phyloP scores from a whole-genome alignment of 1,140 invertebrate species.

The Eupristina koningsbergeri region DNA sequence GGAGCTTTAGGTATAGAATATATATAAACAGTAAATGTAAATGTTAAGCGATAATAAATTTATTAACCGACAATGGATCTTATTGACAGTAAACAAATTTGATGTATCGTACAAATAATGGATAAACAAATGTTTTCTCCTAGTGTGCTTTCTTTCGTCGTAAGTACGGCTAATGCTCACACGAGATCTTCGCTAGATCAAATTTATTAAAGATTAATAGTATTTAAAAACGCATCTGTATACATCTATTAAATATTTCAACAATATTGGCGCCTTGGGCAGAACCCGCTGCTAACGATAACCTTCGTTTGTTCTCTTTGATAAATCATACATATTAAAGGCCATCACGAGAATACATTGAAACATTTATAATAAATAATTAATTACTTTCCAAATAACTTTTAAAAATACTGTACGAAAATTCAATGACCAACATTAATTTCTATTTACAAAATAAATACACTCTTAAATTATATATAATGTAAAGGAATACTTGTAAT shows the following conservation, averaged over 20 bases:
- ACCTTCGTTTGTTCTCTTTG: conserved; percentile 49
- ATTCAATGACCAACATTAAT: conserved; percentile 37
- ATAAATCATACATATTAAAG: conserved; percentile 49
- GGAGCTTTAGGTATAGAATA: background rate
- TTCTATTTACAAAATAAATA: conserved; percentile 47
- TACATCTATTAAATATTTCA: conserved; percentile 65
- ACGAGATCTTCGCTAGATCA: conserved; percentile 46
- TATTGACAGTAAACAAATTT: conserved; percentile 53
- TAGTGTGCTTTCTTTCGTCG: conserved; percentile 52
- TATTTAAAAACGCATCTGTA: conserved; percentile 63
- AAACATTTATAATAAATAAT: conserved; percentile 13
- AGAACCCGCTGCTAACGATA: conserved; percentile 62
- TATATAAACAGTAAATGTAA: conserved; percentile 13
- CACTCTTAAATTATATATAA: background rate
- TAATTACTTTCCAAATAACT: conserved; percentile 27
- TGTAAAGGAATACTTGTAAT: background rate
- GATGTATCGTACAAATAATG: conserved; percentile 53
- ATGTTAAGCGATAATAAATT: conserved; percentile 53
- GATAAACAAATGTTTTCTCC: conserved; percentile 49
- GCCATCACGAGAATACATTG: conserved; percentile 30
- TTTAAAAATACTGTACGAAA: conserved; percentile 30
- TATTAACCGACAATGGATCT: conserved; percentile 54
- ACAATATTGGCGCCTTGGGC: conserved; percentile 63
- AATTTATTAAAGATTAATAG: conserved; percentile 56
- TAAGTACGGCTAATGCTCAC: conserved; percentile 56